Evolutionary conservation across 2,797 vertebrate species (phyloP), one percentile per base, ranked within the genome.

Genomic region (Sebastes kiyomatsui): DNA sequence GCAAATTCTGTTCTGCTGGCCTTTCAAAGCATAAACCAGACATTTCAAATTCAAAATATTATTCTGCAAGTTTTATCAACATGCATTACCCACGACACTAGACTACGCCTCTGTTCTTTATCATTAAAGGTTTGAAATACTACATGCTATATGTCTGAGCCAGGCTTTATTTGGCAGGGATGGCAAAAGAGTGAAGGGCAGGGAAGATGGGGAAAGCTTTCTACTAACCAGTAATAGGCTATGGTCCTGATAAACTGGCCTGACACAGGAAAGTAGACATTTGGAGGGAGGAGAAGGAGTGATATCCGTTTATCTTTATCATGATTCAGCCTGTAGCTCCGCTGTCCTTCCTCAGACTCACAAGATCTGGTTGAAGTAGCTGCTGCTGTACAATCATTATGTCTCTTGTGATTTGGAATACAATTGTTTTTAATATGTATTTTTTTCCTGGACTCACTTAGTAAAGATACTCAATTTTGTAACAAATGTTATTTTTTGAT

Each of bases 221-320:
- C 61, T 62, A 75, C 76, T n/a, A 30, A 67, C 5, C 75, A 74
- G 54, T 73, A 72, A 75, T 62, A 22, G 9, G 9, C 20, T 54
- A 10, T 22, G 20, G 49, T 54, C 49, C 6, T 77, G 71, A 77
- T 77, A 78, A 87, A 85, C 42, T 69, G 35, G 46, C 16, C 59
- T 61, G 66, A 83, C 64, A 79, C 61, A 70, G 72, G 61, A 67
- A 76, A 77, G 55, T 28, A 83, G 79, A 86, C 67, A 72, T 80
- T 87, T 83, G 55, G 60, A 86, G 32, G 49, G 58, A 83, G 38
- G 77, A 74, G 71, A 69, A 20, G 25, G 38, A 76, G 20, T 30
- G 35, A 22, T 74, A 86, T 81, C 32, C 28, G 70, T 82, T 87
- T 73, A 89, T 90, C 89, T 88, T 73, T 65, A 86, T 84, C 72